Evolutionary conservation across 2,888 invertebrate genomes (phyloP).

Genomic region (Biston stratarius): DNA sequence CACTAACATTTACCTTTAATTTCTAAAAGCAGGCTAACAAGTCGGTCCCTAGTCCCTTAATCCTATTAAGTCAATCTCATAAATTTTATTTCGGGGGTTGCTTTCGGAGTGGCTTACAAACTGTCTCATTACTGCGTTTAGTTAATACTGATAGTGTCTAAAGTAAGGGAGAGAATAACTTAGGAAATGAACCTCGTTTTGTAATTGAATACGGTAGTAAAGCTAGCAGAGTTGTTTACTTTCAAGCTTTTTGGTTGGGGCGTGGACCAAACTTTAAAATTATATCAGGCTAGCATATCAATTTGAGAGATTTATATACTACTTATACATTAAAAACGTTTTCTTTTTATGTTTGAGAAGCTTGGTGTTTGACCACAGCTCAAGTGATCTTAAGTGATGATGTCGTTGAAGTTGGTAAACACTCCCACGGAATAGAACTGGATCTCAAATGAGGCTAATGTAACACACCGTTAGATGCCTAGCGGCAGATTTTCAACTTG

Average conservation of each 20-base stretch:
- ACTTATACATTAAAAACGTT: too few relatives aligned
- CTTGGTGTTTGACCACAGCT: too few relatives aligned
- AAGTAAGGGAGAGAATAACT: conserved; percentile 32
- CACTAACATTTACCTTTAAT: conserved; percentile 33
- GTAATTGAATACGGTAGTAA: conserved; percentile 41
- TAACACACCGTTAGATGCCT: too few relatives aligned
- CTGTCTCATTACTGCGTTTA: conserved; percentile 63
- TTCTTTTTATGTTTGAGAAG: too few relatives aligned
- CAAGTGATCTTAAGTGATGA: too few relatives aligned
- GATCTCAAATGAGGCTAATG: too few relatives aligned
- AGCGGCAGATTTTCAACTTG: too few relatives aligned
- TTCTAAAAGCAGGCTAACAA: conserved; percentile 30
- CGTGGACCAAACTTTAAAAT: not conserved
- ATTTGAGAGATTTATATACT: too few relatives aligned
- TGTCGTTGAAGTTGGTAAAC: too few relatives aligned
- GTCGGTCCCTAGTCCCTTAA: conserved; percentile 40
- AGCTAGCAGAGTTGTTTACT: conserved; percentile 25
- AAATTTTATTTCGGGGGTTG: conserved; percentile 62
- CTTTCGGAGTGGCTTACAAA: conserved; percentile 58
- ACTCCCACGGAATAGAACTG: too few relatives aligned
- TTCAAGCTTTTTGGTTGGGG: not conserved
- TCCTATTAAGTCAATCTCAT: conserved; percentile 54
- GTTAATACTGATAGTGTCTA: conserved; percentile 60
- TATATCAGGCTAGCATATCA: too few relatives aligned
- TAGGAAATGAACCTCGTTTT: conserved; percentile 35